Evolutionary conservation across 1,140 invertebrate species (phyloP).

Genomic region (Xylocopa sonorina): DNA sequence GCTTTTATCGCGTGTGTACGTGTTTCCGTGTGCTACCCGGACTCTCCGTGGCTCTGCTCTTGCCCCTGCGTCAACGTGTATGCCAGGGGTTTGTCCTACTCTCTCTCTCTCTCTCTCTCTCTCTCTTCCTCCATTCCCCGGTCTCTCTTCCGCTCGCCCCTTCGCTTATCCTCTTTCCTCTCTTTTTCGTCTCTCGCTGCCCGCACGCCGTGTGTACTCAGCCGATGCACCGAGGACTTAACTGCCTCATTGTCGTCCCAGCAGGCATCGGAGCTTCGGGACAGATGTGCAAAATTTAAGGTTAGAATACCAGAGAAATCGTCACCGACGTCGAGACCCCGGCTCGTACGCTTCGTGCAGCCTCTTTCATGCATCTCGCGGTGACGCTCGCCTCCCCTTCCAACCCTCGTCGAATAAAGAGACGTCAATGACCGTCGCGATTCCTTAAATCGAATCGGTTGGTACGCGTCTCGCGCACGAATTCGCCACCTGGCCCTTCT

Average conservation of each 20-base stretch:
- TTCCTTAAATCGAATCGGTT: not conserved
- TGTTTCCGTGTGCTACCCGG: slow-evolving; percentile 52
- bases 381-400: slow-evolving; percentile 4
- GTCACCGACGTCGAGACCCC: slow-evolving; percentile 30
- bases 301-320: slow-evolving; percentile 63
- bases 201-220: slow-evolving; percentile 74
- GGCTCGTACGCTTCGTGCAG: not conserved
- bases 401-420: not conserved
- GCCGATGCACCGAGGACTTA: slow-evolving; percentile 77
- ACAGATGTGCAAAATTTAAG: slow-evolving; percentile 80
- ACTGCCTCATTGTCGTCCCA: slow-evolving; percentile 78
- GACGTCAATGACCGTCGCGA: slow-evolving; percentile 28
- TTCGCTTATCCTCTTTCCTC: slow-evolving; percentile 60
- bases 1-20: slow-evolving; percentile 53
- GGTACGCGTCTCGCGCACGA: not conserved
- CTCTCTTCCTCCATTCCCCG: slow-evolving; percentile 59
- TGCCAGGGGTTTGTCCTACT: slow-evolving; percentile 59
- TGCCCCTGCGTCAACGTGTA: slow-evolving; percentile 45
- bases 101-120: slow-evolving; percentile 31
- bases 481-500: too few species aligned
- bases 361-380: slow-evolving; percentile 26
- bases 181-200: slow-evolving; percentile 64
- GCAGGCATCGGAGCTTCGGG: slow-evolving; percentile 71
- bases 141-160: slow-evolving; percentile 58
- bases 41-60: slow-evolving; percentile 46